Percentiles rank a stretch among this genome's conserved stretches.
Evolutionary conservation across 2,888 invertebrate genomes (phyloP).

Genomic region (Nasonovia ribisnigri): DNA sequence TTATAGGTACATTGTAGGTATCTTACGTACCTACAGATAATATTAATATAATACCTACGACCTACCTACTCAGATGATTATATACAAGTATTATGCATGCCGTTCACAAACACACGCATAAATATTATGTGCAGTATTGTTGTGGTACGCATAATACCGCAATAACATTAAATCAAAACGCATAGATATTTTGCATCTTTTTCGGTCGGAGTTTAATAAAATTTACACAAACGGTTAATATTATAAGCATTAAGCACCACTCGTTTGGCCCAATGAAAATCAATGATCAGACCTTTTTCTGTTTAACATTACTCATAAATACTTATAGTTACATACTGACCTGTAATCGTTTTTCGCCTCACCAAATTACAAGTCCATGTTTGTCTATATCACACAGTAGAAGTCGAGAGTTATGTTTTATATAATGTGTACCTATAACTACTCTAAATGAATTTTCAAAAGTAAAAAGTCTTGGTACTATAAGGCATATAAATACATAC

Average conservation of each 20-base stretch:
- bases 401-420: neutral
- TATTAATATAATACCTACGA: neutral
- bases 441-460: neutral
- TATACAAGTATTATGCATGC: neutral
- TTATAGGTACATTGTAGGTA: neutral
- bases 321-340: neutral
- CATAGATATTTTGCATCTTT: neutral
- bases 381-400: neutral
- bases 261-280: neutral
- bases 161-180: constrained; percentile 51
- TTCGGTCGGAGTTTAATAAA: constrained; percentile 20
- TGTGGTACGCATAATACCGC: neutral
- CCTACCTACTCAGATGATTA: neutral
- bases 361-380: neutral
- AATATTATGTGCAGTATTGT: neutral
- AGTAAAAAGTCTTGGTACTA: neutral
- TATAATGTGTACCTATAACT: neutral
- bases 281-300: neutral
- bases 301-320: neutral
- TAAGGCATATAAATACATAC: neutral
- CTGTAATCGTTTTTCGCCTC: neutral
- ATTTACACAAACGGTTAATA: constrained; percentile 15
- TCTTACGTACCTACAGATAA: neutral
- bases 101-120: neutral
- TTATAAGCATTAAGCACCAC: neutral